Percentiles rank a stretch among this genome's conserved stretches.
phyloP scores from a whole-genome alignment of 2,797 vertebrate genomes.

The Salmo trutta region DNA sequence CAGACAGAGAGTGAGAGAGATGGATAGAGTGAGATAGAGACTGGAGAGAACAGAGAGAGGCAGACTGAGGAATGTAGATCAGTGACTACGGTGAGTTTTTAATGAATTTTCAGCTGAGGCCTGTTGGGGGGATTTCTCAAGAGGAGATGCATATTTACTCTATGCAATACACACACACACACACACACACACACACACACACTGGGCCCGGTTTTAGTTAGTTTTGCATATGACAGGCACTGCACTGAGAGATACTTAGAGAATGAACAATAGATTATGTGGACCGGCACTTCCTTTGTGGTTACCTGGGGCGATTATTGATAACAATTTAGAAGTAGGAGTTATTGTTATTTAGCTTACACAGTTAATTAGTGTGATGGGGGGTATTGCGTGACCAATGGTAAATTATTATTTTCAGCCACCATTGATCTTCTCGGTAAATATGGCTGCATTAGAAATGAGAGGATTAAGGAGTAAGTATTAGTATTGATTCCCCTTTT shows the following conservation, averaged over 20 bases:
- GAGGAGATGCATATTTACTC: conserved; percentile 19
- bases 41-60: background rate
- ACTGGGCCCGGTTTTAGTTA: background rate
- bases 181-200: background rate
- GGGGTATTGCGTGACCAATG: background rate
- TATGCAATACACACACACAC: background rate
- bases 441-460: background rate
- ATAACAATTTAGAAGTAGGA: background rate
- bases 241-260: background rate
- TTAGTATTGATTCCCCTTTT: background rate
- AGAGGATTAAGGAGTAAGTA: background rate
- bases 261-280: background rate
- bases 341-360: background rate
- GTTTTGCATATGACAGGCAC: background rate
- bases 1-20: background rate
- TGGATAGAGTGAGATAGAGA: background rate
- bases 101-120: conserved; percentile 30
- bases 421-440: background rate
- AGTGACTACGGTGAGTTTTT: conserved; percentile 31
- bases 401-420: background rate
- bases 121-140: conserved; percentile 3
- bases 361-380: background rate
- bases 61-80: conserved; percentile 13
- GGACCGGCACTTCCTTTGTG: no score
- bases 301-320: no score